Base-by-base conservation (phyloP, 2,888 invertebrate species). In the Machimus atricapillus region DNA sequence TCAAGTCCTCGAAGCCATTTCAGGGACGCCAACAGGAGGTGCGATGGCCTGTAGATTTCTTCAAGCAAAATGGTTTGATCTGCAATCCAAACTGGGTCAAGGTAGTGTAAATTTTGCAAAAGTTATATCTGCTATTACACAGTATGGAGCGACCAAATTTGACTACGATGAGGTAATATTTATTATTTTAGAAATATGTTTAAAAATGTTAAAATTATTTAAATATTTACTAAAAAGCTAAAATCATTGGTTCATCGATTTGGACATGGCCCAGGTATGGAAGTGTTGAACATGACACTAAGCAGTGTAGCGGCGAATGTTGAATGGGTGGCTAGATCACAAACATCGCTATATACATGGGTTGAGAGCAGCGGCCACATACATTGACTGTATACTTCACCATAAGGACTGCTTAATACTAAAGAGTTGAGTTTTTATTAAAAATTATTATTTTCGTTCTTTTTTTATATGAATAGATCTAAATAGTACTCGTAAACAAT, bases 121-220 rank as follows among this genome's bases (percentile, higher is more conserved):
- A 90, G 93, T 93, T 87, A 93, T 93, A 91, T 92, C 93, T 87
- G 92, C 93, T 86, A 93, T 93, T 88, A 93, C 93, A 58, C 92
- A 93, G 89, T 93, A 93, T 89, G 93, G 93, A 85, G 92, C 93
- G 78, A 93, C 93, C 27, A 93, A 93, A 88, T 93, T 93, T 88
- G 93, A 93, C 89, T 93, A 92, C 89, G 93, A 93, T 90, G 93
- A 93, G 91, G 93, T 93, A 88, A 89, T 76, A n/a, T 23, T 8
- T 27, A 43, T 37, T 14, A 12, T 82, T 27, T 27, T 81, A 52
- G 34, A 34, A 34, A 6, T 7, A 34, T 34, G n/a, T 2, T 34
- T 7, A 34, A 34, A 34, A 34, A 34, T 7, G 7, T 40, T 40
- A 40, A 40, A 12, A 12, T 2, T 9, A 1, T 40, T 40, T 7